Evolutionary conservation across 1,140 invertebrate genomes (phyloP).

Genomic region (Akabosia matsudoensis): DNA sequence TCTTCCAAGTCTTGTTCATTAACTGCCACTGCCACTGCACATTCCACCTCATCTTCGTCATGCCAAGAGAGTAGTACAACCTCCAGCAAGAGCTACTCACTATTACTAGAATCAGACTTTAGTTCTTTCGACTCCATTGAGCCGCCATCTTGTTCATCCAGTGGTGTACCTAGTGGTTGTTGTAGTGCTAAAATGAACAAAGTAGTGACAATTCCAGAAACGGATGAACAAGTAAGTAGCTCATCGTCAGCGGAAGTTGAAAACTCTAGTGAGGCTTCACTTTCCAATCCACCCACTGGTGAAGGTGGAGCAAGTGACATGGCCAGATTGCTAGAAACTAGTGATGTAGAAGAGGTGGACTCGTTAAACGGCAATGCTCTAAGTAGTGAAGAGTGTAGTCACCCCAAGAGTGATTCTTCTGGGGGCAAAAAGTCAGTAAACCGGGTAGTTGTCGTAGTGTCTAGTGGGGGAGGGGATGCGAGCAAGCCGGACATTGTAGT

Average conservation of each 20-base stretch:
- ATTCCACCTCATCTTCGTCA: no score
- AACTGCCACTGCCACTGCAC: no score
- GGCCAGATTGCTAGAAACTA: background rate
- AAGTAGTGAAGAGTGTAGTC: no score
- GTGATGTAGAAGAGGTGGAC: background rate
- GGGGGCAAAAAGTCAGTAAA: background rate
- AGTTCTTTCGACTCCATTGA: background rate
- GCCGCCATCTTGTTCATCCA: background rate
- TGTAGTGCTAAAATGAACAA: background rate
- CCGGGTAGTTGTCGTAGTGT: background rate
- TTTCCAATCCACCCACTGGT: no score
- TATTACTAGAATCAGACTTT: background rate
- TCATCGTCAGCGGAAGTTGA: background rate
- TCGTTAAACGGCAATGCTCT: no score
- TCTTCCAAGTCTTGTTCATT: background rate
- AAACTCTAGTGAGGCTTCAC: background rate
- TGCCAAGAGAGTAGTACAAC: background rate
- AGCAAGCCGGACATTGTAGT: conserved; percentile 38
- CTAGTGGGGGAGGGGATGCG: background rate
- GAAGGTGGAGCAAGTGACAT: background rate
- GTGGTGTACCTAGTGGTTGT: background rate
- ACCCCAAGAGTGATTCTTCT: no score
- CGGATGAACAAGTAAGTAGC: background rate
- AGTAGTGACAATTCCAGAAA: background rate
- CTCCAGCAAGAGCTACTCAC: conserved; percentile 7